Conservation (phyloP, 2,113 vertebrate genomes). For the Callithrix jacchus region DNA sequence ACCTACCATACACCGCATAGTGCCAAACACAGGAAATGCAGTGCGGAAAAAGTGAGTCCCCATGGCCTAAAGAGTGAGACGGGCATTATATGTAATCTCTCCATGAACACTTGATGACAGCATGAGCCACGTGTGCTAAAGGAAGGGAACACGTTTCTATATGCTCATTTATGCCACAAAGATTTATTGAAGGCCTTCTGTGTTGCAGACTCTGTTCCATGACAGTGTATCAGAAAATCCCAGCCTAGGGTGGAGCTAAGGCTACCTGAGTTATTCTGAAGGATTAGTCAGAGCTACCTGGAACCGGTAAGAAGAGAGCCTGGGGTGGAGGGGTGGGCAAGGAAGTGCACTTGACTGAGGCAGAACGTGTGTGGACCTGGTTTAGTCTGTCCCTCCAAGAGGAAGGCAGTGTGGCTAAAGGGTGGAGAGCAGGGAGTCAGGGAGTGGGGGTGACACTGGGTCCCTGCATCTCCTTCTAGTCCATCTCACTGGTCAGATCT, state of each 20-base stretch:
- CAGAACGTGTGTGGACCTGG: too few species aligned
- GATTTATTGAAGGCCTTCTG: neutral
- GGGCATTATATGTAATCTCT: too few species aligned
- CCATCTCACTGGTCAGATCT: neutral
- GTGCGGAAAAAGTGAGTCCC: neutral
- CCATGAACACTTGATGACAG: neutral
- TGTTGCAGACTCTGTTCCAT: neutral
- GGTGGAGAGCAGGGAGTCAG: neutral
- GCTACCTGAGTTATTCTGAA: neutral
- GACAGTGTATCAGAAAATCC: neutral
- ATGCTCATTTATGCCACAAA: neutral
- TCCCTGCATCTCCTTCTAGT: neutral
- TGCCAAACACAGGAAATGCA: neutral
- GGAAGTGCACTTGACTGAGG: neutral
- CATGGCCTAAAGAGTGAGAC: neutral
- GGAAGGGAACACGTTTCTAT: neutral
- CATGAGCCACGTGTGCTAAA: neutral
- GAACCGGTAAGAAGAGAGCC: neutral
- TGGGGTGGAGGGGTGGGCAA: neutral
- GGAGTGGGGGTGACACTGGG: rapidly evolving
- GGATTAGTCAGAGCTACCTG: neutral
- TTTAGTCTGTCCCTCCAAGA: neutral
- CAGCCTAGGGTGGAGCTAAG: neutral
- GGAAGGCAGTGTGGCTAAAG: neutral
- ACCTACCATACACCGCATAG: neutral